Evolutionary conservation across 2,113 vertebrate genomes (phyloP).

Genomic region (Silurus asotus): DNA sequence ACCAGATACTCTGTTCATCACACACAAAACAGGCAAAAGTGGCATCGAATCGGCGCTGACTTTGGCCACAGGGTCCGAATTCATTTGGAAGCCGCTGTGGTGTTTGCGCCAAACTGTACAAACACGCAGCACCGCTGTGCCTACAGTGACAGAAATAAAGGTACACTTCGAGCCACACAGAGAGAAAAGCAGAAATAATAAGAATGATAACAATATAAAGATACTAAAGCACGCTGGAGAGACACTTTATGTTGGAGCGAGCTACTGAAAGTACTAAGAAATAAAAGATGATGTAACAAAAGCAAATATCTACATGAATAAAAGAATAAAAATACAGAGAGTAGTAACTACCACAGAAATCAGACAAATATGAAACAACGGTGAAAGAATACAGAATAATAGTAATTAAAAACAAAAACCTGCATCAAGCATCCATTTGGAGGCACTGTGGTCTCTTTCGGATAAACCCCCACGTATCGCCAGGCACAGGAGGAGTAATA

Average conservation of each 20-base stretch:
- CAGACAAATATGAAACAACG: slow-evolving; percentile 18
- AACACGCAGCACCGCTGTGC: slow-evolving; percentile 53
- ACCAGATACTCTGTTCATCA: slow-evolving; percentile 29
- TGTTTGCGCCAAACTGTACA: slow-evolving; percentile 58
- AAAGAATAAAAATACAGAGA: neutral
- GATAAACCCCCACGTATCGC: slow-evolving; percentile 47
- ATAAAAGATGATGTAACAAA: neutral
- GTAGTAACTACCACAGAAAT: neutral
- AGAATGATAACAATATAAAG: neutral
- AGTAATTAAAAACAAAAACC: neutral
- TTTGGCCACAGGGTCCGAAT: slow-evolving; percentile 9
- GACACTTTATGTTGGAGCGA: neutral
- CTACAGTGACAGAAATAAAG: slow-evolving; percentile 46
- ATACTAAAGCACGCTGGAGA: neutral
- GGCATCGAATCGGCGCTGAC: neutral
- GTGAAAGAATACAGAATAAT: neutral
- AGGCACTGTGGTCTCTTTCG: slow-evolving; percentile 28
- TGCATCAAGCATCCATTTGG: slow-evolving; percentile 31
- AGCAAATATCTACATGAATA: neutral
- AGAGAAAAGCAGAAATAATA: neutral
- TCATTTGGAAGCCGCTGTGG: slow-evolving; percentile 49
- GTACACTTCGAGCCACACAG: slow-evolving; percentile 27
- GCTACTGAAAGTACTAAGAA: neutral
- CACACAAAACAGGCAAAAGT: slow-evolving; percentile 32
- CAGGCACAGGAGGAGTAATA: slow-evolving; percentile 54